Percentiles rank a stretch among this genome's conserved stretches.
phyloP scores from a whole-genome alignment of 1,140 invertebrate species.

The Atta colombica region DNA sequence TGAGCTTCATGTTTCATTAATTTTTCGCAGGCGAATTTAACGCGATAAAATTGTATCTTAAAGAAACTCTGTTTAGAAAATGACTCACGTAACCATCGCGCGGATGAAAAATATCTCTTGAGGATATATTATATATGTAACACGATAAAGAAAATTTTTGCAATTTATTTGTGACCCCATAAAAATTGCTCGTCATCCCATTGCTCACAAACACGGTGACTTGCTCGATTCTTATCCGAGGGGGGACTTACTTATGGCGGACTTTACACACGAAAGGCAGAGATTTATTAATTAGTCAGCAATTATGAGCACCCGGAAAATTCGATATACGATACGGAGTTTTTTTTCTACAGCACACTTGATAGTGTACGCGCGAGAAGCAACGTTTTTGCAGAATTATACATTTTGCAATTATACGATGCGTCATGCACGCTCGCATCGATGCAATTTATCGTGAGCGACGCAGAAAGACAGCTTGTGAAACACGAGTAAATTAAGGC shows the following conservation, averaged over 20 bases:
- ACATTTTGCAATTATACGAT: slow-evolving; percentile 41
- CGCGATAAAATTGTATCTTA: background rate
- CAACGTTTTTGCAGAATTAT: slow-evolving; percentile 36
- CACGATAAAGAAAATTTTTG: background rate
- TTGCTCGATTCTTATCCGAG: slow-evolving; percentile 19
- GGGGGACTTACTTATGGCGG: slow-evolving; percentile 28
- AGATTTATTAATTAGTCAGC: slow-evolving; percentile 60
- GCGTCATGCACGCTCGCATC: slow-evolving; percentile 31
- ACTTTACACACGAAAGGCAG: slow-evolving; percentile 1
- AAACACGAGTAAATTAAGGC: slow-evolving; percentile 37
- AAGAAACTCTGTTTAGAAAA: background rate
- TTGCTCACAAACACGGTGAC: slow-evolving; percentile 26
- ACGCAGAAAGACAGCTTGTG: slow-evolving; percentile 35
- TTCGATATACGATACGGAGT: slow-evolving; percentile 52
- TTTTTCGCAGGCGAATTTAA: background rate
- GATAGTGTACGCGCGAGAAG: background rate
- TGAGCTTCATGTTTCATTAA: slow-evolving; percentile 12
- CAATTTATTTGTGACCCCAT: slow-evolving; percentile 5
- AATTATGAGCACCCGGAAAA: slow-evolving; percentile 55
- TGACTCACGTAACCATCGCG: background rate
- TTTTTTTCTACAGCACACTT: background rate
- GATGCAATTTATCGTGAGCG: slow-evolving; percentile 56
- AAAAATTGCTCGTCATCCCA: slow-evolving; percentile 16
- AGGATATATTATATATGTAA: background rate
- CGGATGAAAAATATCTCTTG: background rate